Evolutionary conservation across 2,888 invertebrate species (phyloP).

Genomic region (Trachelus iudaicus): DNA sequence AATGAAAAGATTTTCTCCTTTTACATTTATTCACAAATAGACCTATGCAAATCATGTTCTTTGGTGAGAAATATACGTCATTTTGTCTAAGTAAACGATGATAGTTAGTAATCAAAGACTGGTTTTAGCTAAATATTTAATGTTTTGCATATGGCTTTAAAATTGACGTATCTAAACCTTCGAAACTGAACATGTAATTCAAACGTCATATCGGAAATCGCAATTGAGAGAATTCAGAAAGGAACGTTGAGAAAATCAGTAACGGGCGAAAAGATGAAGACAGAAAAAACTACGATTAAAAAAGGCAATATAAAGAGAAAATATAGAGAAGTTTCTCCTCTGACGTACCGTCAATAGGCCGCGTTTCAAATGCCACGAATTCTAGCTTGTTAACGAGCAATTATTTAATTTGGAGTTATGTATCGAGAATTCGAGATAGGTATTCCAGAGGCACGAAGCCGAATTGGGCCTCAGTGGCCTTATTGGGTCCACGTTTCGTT

Average conservation of each 20-base stretch:
- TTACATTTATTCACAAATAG: neutral
- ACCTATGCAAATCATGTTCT: neutral
- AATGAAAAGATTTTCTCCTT: neutral
- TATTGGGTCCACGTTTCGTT: slow-evolving; percentile 34
- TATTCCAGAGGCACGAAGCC: slow-evolving; percentile 9
- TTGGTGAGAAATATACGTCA: neutral
- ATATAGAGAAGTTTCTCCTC: slow-evolving; percentile 14
- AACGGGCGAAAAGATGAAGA: neutral
- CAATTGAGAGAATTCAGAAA: neutral
- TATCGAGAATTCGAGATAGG: slow-evolving; percentile 22
- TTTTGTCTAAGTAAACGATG: neutral
- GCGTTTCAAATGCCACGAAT: slow-evolving; percentile 19
- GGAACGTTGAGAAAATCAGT: neutral
- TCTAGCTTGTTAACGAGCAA: slow-evolving; percentile 24
- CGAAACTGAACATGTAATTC: neutral
- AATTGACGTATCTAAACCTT: neutral
- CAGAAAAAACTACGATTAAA: neutral
- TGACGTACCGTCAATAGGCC: slow-evolving; percentile 18
- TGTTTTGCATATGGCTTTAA: neutral
- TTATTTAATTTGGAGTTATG: slow-evolving; percentile 25
- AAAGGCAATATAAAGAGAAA: neutral
- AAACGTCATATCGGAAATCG: neutral
- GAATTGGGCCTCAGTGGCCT: slow-evolving; percentile 6
- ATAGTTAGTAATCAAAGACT: neutral
- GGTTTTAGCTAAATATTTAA: neutral